Percentiles rank a stretch among this genome's conserved stretches.
Evolutionary conservation across 2,888 invertebrate species (phyloP).

Genomic region (Athalia rosae): DNA sequence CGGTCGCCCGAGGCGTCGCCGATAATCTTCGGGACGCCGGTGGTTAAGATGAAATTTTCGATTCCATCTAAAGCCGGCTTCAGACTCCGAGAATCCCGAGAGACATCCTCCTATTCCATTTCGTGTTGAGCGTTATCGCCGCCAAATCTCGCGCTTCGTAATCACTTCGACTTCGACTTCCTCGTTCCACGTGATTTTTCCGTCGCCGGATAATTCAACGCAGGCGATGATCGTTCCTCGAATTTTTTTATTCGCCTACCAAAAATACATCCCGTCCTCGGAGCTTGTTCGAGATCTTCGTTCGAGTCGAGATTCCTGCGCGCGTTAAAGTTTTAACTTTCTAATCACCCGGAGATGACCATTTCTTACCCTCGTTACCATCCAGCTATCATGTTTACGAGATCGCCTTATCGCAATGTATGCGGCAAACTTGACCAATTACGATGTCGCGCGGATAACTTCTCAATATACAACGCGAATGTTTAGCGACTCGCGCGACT

Average conservation of each 20-base stretch:
- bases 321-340: too few species aligned
- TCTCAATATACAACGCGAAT: too few species aligned
- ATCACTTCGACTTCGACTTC: neutral
- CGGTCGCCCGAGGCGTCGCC: conserved; percentile 16
- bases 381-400: too few species aligned
- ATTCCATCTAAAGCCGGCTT: conserved; percentile 18
- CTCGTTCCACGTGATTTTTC: neutral
- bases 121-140: neutral
- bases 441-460: too few species aligned
- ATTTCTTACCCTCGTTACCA: too few species aligned
- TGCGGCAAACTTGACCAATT: too few species aligned
- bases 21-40: conserved; percentile 13
- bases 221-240: conserved; percentile 1
- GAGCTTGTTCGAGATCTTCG: too few species aligned
- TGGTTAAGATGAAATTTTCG: conserved; percentile 33
- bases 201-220: conserved; percentile 9
- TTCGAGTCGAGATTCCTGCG: too few species aligned
- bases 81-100: neutral
- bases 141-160: neutral
- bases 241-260: neutral
- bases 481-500: too few species aligned
- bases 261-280: too few species aligned
- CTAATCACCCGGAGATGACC: too few species aligned
- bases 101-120: conserved; percentile 10
- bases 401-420: too few species aligned